Percentiles rank a stretch among this genome's conserved stretches.
phyloP scores from a whole-genome alignment of 2,113 vertebrate species.

The Crocuta crocuta region DNA sequence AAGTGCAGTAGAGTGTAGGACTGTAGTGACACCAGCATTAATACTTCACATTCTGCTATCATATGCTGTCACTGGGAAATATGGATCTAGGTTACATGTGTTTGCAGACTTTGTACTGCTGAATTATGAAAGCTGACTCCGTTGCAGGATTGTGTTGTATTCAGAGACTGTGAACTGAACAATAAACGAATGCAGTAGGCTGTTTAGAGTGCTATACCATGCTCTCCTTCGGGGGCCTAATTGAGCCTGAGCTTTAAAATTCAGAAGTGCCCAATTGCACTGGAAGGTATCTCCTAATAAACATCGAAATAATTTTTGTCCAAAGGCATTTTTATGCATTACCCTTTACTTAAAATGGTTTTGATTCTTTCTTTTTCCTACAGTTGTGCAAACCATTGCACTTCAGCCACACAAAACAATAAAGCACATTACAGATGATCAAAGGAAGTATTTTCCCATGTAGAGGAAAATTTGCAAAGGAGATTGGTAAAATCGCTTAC shows the following conservation, averaged over 20 bases:
- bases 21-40: slow-evolving; percentile 92
- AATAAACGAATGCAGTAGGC: slow-evolving; percentile 88
- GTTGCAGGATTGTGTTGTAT: slow-evolving; percentile 91
- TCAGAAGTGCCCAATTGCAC: slow-evolving; percentile 60
- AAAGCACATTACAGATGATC: slow-evolving; percentile 46
- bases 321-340: slow-evolving; percentile 73
- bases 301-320: slow-evolving; percentile 76
- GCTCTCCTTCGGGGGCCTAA: slow-evolving; percentile 81
- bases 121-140: slow-evolving; percentile 93
- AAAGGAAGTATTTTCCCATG: slow-evolving; percentile 41
- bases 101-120: slow-evolving; percentile 92
- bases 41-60: slow-evolving; percentile 93
- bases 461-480: slow-evolving; percentile 32
- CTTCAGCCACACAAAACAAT: slow-evolving; percentile 67
- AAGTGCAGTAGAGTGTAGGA: slow-evolving; percentile 92
- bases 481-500: slow-evolving; percentile 44
- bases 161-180: slow-evolving; percentile 90
- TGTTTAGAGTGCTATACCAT: slow-evolving; percentile 80
- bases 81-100: slow-evolving; percentile 91
- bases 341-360: slow-evolving; percentile 69
- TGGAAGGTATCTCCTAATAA: slow-evolving; percentile 78
- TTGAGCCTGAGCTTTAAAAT: slow-evolving; percentile 84
- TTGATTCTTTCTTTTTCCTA: slow-evolving; percentile 64
- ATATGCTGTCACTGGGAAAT: slow-evolving; percentile 92
- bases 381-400: slow-evolving; percentile 54